A percentile compares a stretch with the other conserved stretches of the same genome.
Evolutionary conservation across 2,888 invertebrate genomes (phyloP).

Genomic region (Galerucella calmariensis): DNA sequence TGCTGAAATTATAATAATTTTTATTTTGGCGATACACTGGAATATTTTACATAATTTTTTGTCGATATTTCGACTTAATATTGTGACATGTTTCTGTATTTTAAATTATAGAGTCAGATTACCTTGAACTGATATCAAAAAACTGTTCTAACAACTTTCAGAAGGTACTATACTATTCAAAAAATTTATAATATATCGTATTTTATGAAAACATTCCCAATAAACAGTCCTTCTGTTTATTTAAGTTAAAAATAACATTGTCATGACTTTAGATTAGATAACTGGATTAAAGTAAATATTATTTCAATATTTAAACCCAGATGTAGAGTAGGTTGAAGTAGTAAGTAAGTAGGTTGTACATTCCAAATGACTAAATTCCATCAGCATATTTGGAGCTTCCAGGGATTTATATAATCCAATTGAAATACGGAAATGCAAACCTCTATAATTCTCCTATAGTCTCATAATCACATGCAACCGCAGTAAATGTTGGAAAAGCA

Average conservation of each 20-base stretch:
- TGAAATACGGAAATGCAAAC: slow-evolving; percentile 7
- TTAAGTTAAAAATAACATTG: no score
- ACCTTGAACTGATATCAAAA: background rate
- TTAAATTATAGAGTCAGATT: background rate
- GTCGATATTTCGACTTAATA: background rate
- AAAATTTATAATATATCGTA: no score
- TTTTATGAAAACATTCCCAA: no score
- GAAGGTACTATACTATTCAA: no score
- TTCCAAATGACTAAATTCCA: slow-evolving; percentile 3
- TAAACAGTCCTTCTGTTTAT: no score
- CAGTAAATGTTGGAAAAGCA: slow-evolving; percentile 16
- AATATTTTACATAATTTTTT: slow-evolving; percentile 1
- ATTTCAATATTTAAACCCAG: background rate
- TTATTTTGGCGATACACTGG: background rate
- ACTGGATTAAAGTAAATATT: background rate
- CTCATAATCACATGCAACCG: slow-evolving; percentile 7
- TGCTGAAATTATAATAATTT: background rate
- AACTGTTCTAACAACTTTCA: background rate
- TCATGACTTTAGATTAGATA: background rate
- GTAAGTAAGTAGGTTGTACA: slow-evolving; percentile 1
- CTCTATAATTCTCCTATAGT: background rate
- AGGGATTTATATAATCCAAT: slow-evolving; percentile 7
- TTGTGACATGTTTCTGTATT: background rate
- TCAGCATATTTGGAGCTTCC: slow-evolving; percentile 6
- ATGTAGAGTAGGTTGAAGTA: background rate